These are phyloP conservation scores for Neodiprion virginianus DNA, from an alignment of 1,140 invertebrate species.

Conservation along the genomic window DNA sequence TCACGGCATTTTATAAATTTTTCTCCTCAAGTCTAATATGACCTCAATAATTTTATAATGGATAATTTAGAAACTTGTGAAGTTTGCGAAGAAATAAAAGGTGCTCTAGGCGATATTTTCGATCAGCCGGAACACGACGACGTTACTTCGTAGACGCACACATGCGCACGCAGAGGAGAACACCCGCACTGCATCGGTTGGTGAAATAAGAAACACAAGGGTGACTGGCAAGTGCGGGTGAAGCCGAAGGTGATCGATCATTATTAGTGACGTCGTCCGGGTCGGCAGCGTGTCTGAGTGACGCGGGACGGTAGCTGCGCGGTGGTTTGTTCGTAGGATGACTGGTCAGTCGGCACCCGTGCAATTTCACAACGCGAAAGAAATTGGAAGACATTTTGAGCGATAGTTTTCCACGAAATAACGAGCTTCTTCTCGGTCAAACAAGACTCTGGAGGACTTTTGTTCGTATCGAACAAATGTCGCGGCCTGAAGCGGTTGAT, in stretches of 20 bases:
- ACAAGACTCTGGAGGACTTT: too few relatives aligned
- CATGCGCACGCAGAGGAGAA: not conserved
- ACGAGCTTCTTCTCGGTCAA: too few relatives aligned
- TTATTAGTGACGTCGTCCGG: slow-evolving; percentile 1
- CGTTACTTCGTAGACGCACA: too few relatives aligned
- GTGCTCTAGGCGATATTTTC: too few relatives aligned
- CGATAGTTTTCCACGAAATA: not conserved
- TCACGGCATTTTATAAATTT: too few relatives aligned
- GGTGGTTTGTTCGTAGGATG: not conserved
- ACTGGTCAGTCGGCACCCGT: not conserved
- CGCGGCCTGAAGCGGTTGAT: not conserved
- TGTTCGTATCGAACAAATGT: too few relatives aligned
- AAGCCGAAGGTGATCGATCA: slow-evolving; percentile 4
- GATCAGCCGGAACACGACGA: too few relatives aligned
- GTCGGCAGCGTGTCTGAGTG: not conserved
- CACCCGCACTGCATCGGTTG: not conserved
- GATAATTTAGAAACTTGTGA: too few relatives aligned
- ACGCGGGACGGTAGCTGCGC: not conserved
- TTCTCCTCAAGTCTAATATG: too few relatives aligned
- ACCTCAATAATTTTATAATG: too few relatives aligned
- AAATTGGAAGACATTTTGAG: not conserved
- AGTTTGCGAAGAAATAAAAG: too few relatives aligned
- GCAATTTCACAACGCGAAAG: not conserved
- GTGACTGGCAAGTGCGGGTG: not conserved
- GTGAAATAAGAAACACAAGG: not conserved